phyloP scores from a whole-genome alignment of 2,888 invertebrate species.

The Rosalia funebris region DNA sequence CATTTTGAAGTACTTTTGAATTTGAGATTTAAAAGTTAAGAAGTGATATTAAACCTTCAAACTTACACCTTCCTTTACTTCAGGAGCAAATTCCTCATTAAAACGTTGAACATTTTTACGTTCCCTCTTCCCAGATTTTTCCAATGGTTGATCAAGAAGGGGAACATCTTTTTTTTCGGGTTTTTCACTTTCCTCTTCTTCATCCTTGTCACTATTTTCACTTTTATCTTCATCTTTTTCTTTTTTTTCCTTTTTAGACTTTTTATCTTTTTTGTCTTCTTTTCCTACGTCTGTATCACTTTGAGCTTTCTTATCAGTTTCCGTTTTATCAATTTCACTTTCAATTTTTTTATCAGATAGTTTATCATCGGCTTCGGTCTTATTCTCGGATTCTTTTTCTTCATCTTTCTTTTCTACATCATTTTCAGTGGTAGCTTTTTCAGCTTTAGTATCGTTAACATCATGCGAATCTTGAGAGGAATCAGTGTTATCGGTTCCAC shows the following conservation, averaged over 20 bases:
- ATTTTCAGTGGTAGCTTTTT: slow-evolving; percentile 40
- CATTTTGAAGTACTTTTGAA: too few relatives aligned
- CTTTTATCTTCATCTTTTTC: slow-evolving; percentile 48
- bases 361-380: slow-evolving; percentile 44
- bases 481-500: slow-evolving; percentile 52
- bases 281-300: slow-evolving; percentile 33
- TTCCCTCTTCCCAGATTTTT: slow-evolving; percentile 59
- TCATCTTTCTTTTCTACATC: slow-evolving; percentile 47
- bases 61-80: slow-evolving; percentile 20
- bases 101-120: slow-evolving; percentile 60
- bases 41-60: neutral
- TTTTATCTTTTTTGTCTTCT: slow-evolving; percentile 39
- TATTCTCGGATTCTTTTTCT: slow-evolving; percentile 44
- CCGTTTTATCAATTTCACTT: slow-evolving; percentile 45
- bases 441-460: slow-evolving; percentile 43
- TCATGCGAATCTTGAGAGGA: slow-evolving; percentile 55
- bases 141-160: slow-evolving; percentile 59
- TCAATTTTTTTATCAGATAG: slow-evolving; percentile 47
- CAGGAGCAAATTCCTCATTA: slow-evolving; percentile 50
- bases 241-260: slow-evolving; percentile 31
- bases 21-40: too few relatives aligned
- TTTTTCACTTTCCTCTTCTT: slow-evolving; percentile 45
- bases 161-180: slow-evolving; percentile 56
- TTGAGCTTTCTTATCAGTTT: slow-evolving; percentile 47
- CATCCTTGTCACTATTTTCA: slow-evolving; percentile 52